A percentile compares a stretch with the other conserved stretches of the same genome.
Conservation (phyloP, 2,797 vertebrate species). For the Takifugu rubripes region DNA sequence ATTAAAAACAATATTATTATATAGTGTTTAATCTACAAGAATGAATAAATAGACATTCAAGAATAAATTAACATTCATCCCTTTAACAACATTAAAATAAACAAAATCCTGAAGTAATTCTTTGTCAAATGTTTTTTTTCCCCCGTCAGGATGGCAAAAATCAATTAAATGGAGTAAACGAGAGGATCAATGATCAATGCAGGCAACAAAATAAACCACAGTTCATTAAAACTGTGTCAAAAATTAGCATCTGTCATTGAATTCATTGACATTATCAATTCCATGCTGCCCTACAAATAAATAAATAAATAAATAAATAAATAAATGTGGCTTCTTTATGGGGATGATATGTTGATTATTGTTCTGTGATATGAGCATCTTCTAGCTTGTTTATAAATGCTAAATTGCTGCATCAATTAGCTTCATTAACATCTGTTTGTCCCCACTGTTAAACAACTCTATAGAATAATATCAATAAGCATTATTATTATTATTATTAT, state of each 20-base stretch:
- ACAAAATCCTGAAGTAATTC: background rate
- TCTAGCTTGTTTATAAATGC: constrained; percentile 29
- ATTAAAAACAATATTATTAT: too few species aligned
- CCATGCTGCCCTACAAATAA: too few species aligned
- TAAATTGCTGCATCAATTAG: constrained; percentile 18
- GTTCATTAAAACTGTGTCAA: too few species aligned
- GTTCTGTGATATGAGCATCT: constrained; percentile 32
- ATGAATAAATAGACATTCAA: background rate
- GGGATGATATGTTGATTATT: constrained; percentile 18
- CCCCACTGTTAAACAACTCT: constrained; percentile 24
- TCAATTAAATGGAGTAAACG: constrained; percentile 24
- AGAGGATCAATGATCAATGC: too few species aligned
- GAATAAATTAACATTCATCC: background rate
- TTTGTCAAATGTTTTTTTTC: constrained; percentile 1
- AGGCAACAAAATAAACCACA: too few species aligned
- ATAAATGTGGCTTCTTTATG: constrained; percentile 18
- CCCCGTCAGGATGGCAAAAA: constrained; percentile 11
- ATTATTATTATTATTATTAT: too few species aligned
- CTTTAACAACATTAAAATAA: background rate
- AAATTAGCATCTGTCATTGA: too few species aligned
- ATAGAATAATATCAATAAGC: too few species aligned
- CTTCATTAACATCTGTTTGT: constrained; percentile 12
- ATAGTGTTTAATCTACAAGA: too few species aligned
- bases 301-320: background rate
- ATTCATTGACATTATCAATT: too few species aligned